A percentile compares a stretch with the other conserved stretches of the same genome.
Conservation (phyloP, 1,140 invertebrate genomes). For the Apis laboriosa region DNA sequence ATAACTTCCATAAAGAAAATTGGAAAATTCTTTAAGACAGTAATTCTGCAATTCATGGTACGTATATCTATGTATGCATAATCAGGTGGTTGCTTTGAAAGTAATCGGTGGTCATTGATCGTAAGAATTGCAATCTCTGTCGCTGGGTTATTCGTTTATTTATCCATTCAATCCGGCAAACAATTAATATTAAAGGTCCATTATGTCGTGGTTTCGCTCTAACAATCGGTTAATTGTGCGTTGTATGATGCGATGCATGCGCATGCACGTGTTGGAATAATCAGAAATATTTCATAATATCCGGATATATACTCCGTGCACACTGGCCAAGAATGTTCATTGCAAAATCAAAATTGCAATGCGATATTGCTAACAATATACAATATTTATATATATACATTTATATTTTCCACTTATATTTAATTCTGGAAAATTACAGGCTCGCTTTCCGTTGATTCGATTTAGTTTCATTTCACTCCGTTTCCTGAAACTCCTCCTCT, state of each 20-base stretch:
- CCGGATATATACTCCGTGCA: neutral
- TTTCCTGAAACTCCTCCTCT: neutral
- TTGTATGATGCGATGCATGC: conserved; percentile 60
- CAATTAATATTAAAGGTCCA: conserved; percentile 13
- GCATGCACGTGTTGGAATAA: conserved; percentile 57
- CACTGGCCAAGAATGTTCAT: neutral
- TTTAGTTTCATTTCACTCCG: neutral
- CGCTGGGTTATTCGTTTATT: conserved; percentile 14
- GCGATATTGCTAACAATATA: neutral
- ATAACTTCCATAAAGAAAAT: too few species aligned
- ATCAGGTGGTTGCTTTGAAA: neutral
- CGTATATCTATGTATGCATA: neutral
- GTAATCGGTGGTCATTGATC: neutral
- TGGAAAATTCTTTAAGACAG: neutral
- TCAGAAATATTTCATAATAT: conserved; percentile 15
- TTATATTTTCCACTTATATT: neutral
- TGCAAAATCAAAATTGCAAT: neutral
- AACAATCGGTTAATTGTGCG: conserved; percentile 47
- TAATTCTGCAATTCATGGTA: neutral
- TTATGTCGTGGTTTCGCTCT: conserved; percentile 13
- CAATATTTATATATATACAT: neutral
- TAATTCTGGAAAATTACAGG: too few species aligned
- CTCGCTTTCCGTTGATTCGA: neutral
- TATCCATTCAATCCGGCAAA: neutral
- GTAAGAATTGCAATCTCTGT: neutral